Evolutionary conservation across 2,888 invertebrate species (phyloP), one percentile per base, ranked within the genome.

Genomic region (Ophion costatus): DNA sequence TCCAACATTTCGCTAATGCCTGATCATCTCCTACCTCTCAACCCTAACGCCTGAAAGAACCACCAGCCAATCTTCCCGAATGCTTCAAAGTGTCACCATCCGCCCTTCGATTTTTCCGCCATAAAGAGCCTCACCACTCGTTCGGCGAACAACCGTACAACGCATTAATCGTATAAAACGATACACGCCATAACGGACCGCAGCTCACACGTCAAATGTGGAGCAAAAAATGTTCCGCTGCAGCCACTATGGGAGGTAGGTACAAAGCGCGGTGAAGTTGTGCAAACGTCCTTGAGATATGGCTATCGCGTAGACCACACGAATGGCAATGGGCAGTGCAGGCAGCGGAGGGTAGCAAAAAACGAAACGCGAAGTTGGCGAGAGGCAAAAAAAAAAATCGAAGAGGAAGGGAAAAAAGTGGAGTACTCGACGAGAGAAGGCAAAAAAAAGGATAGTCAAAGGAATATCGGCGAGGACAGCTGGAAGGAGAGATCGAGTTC

Each of bases 271-370:
- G 67, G 74, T 56, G 42, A 73, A 79, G 85, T 85, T 82, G 85
- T 76, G 85, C 76, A 85, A 85, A 80, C 82, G 82, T 76, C 85
- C 85, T 85, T 85, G 85, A 71, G 84, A 82, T 76, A 79, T 66
- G 59, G 76, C 76, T 82, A 74, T 82, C 76, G 14, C 70, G 79
- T 73, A 67, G 76, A 84, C 80, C 83, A 80, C 80, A 73, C 75
- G 79, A 81, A 80, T 64, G 71, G 77, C 61, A 71, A 79, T 79
- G 76, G 59, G 51, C 79, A 10, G 80, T 56, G 22, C 84, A 29
- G 29, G 57, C 81, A 59, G 80, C 86, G 83, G 83, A 81, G 29
- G 29, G 29, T 29, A 82, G 87, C 78, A 64, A 79, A 78, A 85
- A 81, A 63, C 74, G 69, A 70, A 33, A 17, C 20, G 33, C 29